Percentiles rank a stretch among this genome's conserved stretches.
Evolutionary conservation across 1,140 invertebrate species (phyloP).

Genomic region (Drosophila azteca): DNA sequence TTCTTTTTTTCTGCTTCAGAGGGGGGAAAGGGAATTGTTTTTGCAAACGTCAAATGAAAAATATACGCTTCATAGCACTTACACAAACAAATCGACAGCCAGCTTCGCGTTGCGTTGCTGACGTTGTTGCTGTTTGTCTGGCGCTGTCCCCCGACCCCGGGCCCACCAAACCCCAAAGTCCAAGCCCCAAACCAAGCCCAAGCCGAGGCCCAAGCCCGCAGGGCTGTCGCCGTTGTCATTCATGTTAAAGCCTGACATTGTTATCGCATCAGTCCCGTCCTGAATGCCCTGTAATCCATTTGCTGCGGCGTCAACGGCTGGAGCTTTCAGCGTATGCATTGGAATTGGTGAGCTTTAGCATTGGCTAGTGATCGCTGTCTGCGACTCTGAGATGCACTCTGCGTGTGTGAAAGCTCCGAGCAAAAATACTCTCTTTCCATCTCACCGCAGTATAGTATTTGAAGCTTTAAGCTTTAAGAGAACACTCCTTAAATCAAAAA

Average conservation of each 20-base stretch:
- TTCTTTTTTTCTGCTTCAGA: slow-evolving; percentile 20
- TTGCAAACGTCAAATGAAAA: slow-evolving; percentile 73
- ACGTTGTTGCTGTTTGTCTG: slow-evolving; percentile 54
- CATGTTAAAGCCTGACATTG: slow-evolving; percentile 66
- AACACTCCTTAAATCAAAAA: neutral
- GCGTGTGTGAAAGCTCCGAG: neutral
- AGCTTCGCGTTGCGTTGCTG: slow-evolving; percentile 14
- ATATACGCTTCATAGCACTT: slow-evolving; percentile 74
- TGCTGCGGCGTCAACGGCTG: neutral
- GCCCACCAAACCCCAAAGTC: too few species aligned
- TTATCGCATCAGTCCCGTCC: slow-evolving; percentile 53
- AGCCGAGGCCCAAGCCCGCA: slow-evolving; percentile 38
- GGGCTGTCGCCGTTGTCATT: slow-evolving; percentile 77
- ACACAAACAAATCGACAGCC: slow-evolving; percentile 76
- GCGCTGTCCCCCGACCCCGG: too few species aligned
- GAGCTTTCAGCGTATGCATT: neutral
- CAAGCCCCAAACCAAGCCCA: too few species aligned
- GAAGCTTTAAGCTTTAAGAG: neutral
- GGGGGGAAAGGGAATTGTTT: slow-evolving; percentile 7
- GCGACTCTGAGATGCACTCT: too few species aligned
- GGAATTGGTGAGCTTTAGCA: neutral
- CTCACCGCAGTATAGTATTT: too few species aligned
- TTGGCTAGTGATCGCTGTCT: slow-evolving; percentile 8
- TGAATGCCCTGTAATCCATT: slow-evolving; percentile 40
- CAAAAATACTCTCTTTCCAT: neutral